A percentile compares a stretch with the other conserved stretches of the same genome.
Evolutionary conservation across 2,888 invertebrate genomes (phyloP).

Genomic region (Eupithecia centaureata): DNA sequence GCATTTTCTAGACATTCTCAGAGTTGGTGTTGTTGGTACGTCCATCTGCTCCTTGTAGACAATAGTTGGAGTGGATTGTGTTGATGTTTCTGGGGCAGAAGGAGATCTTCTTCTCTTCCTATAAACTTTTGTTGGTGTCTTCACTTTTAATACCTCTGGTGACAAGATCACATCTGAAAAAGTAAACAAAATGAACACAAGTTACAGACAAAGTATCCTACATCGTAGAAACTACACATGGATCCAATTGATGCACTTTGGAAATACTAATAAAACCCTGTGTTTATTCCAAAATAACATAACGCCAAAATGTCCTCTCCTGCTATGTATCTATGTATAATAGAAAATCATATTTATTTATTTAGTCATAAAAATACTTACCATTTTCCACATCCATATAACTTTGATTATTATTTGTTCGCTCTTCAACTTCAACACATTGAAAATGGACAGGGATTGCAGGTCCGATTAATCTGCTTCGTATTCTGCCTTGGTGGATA

Average conservation of each 20-base stretch:
- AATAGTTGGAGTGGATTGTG: not conserved
- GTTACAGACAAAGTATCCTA: no score
- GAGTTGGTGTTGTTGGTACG: constrained; percentile 16
- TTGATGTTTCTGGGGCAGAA: not conserved
- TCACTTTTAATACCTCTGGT: constrained; percentile 24
- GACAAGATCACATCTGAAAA: not conserved
- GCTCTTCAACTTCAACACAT: constrained; percentile 12
- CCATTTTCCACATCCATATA: constrained; percentile 8
- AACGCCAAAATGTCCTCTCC: not conserved
- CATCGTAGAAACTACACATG: no score
- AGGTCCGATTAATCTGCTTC: constrained; percentile 31
- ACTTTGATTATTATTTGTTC: constrained; percentile 8
- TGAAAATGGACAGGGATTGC: constrained; percentile 23
- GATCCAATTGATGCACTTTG: no score
- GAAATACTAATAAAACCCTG: no score
- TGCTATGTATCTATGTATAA: no score
- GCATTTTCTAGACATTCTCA: constrained; percentile 22
- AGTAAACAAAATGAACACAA: not conserved
- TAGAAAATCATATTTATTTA: no score
- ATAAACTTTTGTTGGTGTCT: constrained; percentile 27
- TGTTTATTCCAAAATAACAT: no score
- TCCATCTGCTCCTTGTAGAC: not conserved
- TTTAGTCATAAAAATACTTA: not conserved
- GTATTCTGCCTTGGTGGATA: constrained; percentile 11
- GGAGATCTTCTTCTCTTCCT: constrained; percentile 4